Conservation (phyloP, 2,888 invertebrate species). For the Brachylomia viminalis region DNA sequence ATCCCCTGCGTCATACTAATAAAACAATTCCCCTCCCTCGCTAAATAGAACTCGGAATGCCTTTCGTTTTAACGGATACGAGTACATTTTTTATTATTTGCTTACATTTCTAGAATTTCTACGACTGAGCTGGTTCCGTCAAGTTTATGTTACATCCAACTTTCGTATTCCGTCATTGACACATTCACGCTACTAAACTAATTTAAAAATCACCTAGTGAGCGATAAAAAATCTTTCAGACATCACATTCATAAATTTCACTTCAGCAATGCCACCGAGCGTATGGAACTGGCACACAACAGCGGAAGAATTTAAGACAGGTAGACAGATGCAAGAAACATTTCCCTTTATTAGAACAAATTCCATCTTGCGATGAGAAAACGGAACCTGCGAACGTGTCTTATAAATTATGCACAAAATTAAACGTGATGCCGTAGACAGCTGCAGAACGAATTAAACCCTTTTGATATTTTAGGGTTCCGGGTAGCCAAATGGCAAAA, state of each 20-base stretch:
- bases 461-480: not conserved
- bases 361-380: not conserved
- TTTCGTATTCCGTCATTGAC: not conserved
- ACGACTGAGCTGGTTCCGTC: not conserved
- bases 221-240: not conserved
- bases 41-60: not conserved
- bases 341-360: conserved; percentile 24
- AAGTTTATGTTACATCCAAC: not conserved
- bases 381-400: not conserved
- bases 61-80: conserved; percentile 4
- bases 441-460: not conserved
- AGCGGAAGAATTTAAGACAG: conserved; percentile 15
- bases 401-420: conserved; percentile 13
- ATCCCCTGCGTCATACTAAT: conserved; percentile 4
- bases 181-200: conserved; percentile 1
- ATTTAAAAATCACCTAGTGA: conserved; percentile 1
- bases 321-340: conserved; percentile 15
- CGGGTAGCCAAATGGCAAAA: not conserved
- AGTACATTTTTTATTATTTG: conserved; percentile 8
- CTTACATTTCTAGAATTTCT: not conserved
- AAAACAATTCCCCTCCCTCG: not conserved
- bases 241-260: conserved; percentile 15
- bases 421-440: conserved; percentile 1
- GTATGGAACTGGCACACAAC: not conserved
- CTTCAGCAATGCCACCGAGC: not conserved